phyloP scores from a whole-genome alignment of 2,888 invertebrate genomes.

The Camptogramma bilineatum region DNA sequence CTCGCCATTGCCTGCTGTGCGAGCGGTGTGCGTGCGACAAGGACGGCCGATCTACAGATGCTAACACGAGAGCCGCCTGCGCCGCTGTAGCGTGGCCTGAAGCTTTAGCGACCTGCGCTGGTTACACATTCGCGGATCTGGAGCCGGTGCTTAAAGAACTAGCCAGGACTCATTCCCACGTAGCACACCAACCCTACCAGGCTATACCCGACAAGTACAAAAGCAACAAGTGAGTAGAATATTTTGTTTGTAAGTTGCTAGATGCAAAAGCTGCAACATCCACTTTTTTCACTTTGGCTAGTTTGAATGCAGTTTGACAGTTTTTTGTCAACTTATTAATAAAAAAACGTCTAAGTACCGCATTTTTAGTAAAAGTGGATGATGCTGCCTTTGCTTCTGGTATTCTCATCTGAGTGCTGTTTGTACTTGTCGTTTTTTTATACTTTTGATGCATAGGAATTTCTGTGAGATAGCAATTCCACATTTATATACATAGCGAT shows the following conservation, averaged over 20 bases:
- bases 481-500: too few species aligned
- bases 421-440: too few species aligned
- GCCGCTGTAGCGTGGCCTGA: constrained; percentile 87
- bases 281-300: neutral
- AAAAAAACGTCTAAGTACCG: too few species aligned
- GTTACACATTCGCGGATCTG: constrained; percentile 88
- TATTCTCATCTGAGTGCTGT: too few species aligned
- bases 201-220: constrained; percentile 96
- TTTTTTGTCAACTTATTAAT: too few species aligned
- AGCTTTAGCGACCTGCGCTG: constrained; percentile 87
- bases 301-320: too few species aligned
- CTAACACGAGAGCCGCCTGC: constrained; percentile 44
- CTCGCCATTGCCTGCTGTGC: constrained; percentile 88
- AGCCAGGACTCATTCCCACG: constrained; percentile 88
- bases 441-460: too few species aligned
- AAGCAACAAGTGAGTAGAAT: constrained; percentile 86
- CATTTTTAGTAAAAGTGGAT: too few species aligned
- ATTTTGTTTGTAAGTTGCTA: too few species aligned
- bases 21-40: constrained; percentile 54
- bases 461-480: too few species aligned
- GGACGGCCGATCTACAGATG: constrained; percentile 16
- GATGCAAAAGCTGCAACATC: neutral
- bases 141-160: constrained; percentile 88
- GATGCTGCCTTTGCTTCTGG: too few species aligned
- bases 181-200: constrained; percentile 89